Evolutionary conservation across 2,888 invertebrate species (phyloP).

Genomic region (Drosophila paramelanica): DNA sequence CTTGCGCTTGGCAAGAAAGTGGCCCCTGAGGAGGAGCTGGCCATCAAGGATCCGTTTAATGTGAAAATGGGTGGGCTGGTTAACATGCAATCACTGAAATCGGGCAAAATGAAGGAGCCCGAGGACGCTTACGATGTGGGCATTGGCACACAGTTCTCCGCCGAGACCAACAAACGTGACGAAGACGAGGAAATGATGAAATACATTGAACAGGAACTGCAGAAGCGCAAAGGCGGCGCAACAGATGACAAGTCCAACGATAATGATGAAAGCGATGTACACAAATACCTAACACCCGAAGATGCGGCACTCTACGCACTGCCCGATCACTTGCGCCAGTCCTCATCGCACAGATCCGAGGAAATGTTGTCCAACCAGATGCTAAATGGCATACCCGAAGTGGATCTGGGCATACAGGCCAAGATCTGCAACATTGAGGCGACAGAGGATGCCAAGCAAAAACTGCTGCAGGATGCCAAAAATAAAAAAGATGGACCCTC

Average conservation of each 20-base stretch:
- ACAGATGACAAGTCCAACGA: constrained; percentile 81
- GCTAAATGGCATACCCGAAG: constrained; percentile 99
- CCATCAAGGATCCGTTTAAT: constrained; percentile 89
- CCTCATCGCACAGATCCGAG: constrained; percentile 95
- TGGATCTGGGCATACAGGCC: constrained; percentile 99
- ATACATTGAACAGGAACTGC: constrained; percentile 94
- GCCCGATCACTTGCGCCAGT: constrained; percentile 94
- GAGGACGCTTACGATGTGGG: constrained; percentile 96
- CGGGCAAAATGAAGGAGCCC: constrained; percentile 91
- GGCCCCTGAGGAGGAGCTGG: constrained; percentile 86
- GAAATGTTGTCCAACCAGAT: constrained; percentile 99
- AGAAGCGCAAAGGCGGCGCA: constrained; percentile 91
- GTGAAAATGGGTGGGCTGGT: constrained; percentile 94
- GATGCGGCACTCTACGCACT: constrained; percentile 95
- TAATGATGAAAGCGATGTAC: constrained; percentile 86
- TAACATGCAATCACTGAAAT: constrained; percentile 94
- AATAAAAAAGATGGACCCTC: constrained; percentile 97
- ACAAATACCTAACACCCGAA: constrained; percentile 92
- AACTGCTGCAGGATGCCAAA: constrained; percentile 93
- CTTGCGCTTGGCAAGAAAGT: constrained; percentile 84
- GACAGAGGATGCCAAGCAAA: constrained; percentile 98
- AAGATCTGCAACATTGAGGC: constrained; percentile 99
- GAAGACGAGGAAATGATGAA: constrained; percentile 99
- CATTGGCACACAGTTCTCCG: constrained; percentile 98
- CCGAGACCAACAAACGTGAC: constrained; percentile 98